These are phyloP conservation scores for Lordiphosa mommai DNA, from an alignment of 1,140 invertebrate genomes.

Conservation along the genomic window DNA sequence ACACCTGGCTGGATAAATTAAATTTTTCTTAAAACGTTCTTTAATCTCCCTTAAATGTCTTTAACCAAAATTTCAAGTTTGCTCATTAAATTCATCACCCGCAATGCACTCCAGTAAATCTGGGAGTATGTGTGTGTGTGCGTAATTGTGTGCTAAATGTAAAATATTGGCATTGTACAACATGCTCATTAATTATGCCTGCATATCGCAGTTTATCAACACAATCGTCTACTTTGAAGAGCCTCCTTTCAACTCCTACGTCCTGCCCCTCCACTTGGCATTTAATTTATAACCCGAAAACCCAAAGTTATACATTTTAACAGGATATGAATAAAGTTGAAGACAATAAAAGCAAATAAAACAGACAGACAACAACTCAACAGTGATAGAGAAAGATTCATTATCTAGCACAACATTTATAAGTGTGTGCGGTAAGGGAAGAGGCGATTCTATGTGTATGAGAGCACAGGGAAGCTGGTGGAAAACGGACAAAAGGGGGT, in stretches of 20 bases:
- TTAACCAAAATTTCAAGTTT: conserved; percentile 53
- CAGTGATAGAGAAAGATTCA: conserved; percentile 50
- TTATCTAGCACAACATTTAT: conserved; percentile 74
- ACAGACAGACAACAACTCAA: conserved; percentile 50
- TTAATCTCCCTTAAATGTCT: conserved; percentile 18
- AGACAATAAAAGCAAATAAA: conserved; percentile 77
- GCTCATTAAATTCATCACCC: conserved; percentile 66
- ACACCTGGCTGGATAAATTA: too few relatives aligned
- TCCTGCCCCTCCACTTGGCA: conserved; percentile 22
- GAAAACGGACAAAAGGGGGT: too few relatives aligned
- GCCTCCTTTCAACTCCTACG: neutral
- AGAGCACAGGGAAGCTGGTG: neutral
- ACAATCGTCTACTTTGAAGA: conserved; percentile 66
- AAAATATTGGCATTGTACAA: conserved; percentile 75
- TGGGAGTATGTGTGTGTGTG: conserved; percentile 9
- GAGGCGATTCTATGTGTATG: conserved; percentile 25
- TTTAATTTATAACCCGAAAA: conserved; percentile 77
- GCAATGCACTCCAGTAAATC: conserved; percentile 30
- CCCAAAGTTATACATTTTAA: conserved; percentile 77
- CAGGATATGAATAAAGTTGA: conserved; percentile 78
- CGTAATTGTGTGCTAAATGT: conserved; percentile 46
- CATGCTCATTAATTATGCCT: conserved; percentile 74
- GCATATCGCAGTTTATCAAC: conserved; percentile 74
- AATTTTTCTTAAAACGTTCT: neutral
- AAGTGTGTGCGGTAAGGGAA: conserved; percentile 41